Evolutionary conservation across 2,797 vertebrate genomes (phyloP), one percentile per base, ranked within the genome.

Genomic region (Hybognathus amarus): DNA sequence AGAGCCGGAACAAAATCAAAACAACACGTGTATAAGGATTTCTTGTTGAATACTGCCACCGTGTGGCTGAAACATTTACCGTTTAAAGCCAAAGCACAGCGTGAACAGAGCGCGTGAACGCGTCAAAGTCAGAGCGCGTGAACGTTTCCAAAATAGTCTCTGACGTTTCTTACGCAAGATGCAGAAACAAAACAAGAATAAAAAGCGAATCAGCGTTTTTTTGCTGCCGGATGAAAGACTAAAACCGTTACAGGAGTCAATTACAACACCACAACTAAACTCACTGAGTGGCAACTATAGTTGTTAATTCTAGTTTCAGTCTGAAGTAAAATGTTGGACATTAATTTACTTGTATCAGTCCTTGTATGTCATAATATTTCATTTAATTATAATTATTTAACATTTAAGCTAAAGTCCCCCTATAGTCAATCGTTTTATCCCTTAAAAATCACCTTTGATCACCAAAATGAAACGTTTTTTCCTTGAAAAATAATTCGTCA

Each of bases 31-130:
- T 6, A 5, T 5, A 15, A 2, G 4, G 0, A 71, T 86, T 70
- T 83, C 79, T 47, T 42, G 17, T 86, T 18, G 24, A 64, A 86
- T 50, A 88, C 86, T 85, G 7, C 90, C 94, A 93, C 81, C 93
- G 88, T 59, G 91, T 92, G 93, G 91, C 68, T 1, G 10, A 71
- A 47, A 3, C 27, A 11, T 42, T 45, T 20, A 27, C 13, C 15
- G 54, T 20, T 13, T 30, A 61, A 24, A 24, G 67, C 63, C 56
- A 33, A 20, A 36, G 56, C 54, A 36, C 66, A 56, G 45, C 73
- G 50, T 56, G 13, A 38, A 82, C 30, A 64, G 24, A n/a, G 74
- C 33, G 52, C 45, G 79, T n/a, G 38, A 66, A 67, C 4, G 47
- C n/a, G n/a, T n/a, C n/a, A n/a, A n/a, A 67, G 74, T 73, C 67